Percentiles rank a stretch among this genome's conserved stretches.
phyloP scores from a whole-genome alignment of 2,888 invertebrate species.

The Leptopilina syphax region DNA sequence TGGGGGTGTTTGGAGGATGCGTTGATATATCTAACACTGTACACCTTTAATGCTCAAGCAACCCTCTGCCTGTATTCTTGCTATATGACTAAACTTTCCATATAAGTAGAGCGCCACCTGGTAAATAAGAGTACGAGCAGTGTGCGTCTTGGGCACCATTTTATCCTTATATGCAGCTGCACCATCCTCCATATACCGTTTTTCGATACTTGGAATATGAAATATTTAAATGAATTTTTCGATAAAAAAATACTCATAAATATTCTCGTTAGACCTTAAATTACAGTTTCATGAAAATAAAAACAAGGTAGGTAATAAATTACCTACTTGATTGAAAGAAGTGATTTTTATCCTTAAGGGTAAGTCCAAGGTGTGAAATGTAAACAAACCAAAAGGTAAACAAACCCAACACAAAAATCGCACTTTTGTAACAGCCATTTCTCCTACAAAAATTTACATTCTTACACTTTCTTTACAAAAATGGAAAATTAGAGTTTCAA shows the following conservation, averaged over 20 bases:
- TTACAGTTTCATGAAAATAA: too few relatives aligned
- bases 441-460: too few relatives aligned
- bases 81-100: conserved; percentile 62
- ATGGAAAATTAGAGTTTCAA: too few relatives aligned
- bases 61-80: conserved; percentile 47
- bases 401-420: too few relatives aligned
- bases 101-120: conserved; percentile 60
- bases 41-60: conserved; percentile 62
- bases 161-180: conserved; percentile 21
- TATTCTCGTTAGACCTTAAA: too few relatives aligned
- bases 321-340: too few relatives aligned
- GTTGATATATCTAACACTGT: conserved; percentile 67
- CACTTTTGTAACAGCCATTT: too few relatives aligned
- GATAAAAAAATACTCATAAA: not conserved
- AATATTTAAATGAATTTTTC: conserved; percentile 30
- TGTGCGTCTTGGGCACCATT: conserved; percentile 59
- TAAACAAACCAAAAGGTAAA: too few relatives aligned
- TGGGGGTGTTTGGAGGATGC: conserved; percentile 54
- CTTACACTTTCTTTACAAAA: too few relatives aligned
- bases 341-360: too few relatives aligned
- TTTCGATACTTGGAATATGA: conserved; percentile 43
- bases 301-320: too few relatives aligned
- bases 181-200: conserved; percentile 32
- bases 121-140: conserved; percentile 63
- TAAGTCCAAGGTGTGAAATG: too few relatives aligned